Evolutionary conservation across 64 coral and sea anemone genomes (phyloP), one percentile per base, ranked within the genome.

Genomic region (Pocillopora damicornis): DNA sequence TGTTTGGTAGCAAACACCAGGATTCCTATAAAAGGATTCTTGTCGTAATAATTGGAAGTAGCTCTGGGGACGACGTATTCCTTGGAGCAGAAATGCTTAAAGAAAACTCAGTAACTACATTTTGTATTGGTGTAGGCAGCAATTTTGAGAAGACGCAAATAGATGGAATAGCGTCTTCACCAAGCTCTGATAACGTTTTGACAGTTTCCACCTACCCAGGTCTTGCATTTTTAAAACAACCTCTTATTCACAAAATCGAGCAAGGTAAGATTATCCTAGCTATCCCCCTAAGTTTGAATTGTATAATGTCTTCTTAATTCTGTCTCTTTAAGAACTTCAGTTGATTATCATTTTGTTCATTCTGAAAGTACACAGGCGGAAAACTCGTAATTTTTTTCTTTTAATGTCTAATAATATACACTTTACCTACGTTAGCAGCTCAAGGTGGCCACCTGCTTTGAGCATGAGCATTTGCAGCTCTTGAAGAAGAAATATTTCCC

Each of bases 21-120:
- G 93, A 95, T 72, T 89, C 88, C 45, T 79, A 89, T 73, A 78
- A 79, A 25, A 60, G 89, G 15, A 84, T 91, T 73, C 89, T 95
- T 15, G 79, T 95, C 37, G 62, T 71, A 12, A 82, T 95, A 4
- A 76, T 83, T 10, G 93, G 93, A 61, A 91, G 93, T 71, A 76
- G 79, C 12, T 91, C 93, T 65, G 86, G 88, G 7, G 93, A 95
- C 64, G 93, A 95, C 35, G 86, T 95, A n/a, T 95, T 95, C 76
- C 59, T 76, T 45, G 93, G 86, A 0, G 89, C 93, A 76, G 86
- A 75, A 34, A 86, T 88, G 60, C 74, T 95, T 1, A 86, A 86
- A 11, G 35, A 74, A 9, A 89, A 91, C 75, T 78, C 67, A 35
- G 93, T 95, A 30, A 85, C 89, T 64, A 63, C 91, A 7, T 91